These are phyloP conservation scores for Nycticryphes semicollaris DNA, from an alignment of 2,113 vertebrate genomes.

Conservation along the genomic window DNA sequence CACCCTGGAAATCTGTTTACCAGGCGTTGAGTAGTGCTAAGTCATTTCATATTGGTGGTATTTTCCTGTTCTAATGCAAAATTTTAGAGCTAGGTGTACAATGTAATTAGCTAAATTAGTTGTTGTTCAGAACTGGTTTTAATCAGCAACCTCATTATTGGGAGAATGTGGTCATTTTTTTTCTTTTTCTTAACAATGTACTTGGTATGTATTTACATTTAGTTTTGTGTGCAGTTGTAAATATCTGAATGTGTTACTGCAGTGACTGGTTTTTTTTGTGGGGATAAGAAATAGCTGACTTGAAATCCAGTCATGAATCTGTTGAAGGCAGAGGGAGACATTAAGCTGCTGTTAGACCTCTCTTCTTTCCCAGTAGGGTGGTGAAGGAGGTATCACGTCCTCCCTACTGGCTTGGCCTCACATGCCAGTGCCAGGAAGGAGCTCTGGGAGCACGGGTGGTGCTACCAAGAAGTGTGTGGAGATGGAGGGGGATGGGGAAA, in stretches of 20 bases:
- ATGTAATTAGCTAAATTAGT: background rate
- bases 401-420: background rate
- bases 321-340: background rate
- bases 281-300: background rate
- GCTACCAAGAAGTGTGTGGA: background rate
- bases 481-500: background rate
- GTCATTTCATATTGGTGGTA: background rate
- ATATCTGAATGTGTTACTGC: background rate
- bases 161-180: background rate
- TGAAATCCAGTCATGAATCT: background rate
- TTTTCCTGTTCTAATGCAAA: background rate
- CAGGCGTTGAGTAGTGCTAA: background rate
- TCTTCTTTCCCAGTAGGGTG: background rate
- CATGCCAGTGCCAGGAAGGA: background rate
- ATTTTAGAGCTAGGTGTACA: background rate
- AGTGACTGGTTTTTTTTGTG: background rate
- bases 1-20: background rate
- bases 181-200: background rate
- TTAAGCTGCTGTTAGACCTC: background rate
- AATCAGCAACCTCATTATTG: background rate
- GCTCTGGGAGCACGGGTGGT: background rate
- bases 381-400: background rate
- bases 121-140: background rate
- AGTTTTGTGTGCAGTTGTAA: background rate
- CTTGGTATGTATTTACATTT: background rate